Percentiles rank a stretch among this genome's conserved stretches.
phyloP scores from a whole-genome alignment of 2,113 vertebrate genomes.

The Sander vitreus region DNA sequence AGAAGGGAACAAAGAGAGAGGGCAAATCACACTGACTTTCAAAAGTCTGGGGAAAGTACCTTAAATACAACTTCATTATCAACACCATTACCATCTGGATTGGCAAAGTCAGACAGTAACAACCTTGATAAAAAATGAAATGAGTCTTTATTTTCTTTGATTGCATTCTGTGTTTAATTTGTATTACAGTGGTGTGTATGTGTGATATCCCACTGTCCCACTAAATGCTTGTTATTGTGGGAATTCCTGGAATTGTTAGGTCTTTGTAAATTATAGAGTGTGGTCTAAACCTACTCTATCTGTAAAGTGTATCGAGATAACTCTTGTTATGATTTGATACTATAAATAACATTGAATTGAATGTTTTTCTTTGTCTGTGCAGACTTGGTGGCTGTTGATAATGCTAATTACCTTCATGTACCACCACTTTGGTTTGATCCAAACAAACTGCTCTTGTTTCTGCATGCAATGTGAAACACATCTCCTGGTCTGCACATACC shows the following conservation, averaged over 20 bases:
- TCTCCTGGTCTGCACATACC: slow-evolving; percentile 10
- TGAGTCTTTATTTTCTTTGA: not conserved
- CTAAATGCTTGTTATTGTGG: too few species aligned
- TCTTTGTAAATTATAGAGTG: too few species aligned
- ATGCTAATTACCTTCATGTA: slow-evolving; percentile 13
- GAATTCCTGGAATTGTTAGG: too few species aligned
- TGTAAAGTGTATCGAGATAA: too few species aligned
- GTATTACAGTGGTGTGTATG: not conserved
- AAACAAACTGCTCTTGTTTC: slow-evolving; percentile 3
- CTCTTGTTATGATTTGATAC: too few species aligned
- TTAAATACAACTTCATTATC: slow-evolving; percentile 12
- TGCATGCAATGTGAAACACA: not conserved
- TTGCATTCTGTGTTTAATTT: not conserved
- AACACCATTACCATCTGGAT: slow-evolving; percentile 3
- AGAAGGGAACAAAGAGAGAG: slow-evolving; percentile 18
- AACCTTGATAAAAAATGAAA: slow-evolving; percentile 7
- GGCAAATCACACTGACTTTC: slow-evolving; percentile 35
- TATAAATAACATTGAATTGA: too few species aligned
- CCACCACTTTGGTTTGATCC: not conserved
- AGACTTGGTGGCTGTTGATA: not conserved
- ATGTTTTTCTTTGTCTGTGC: slow-evolving; percentile 10
- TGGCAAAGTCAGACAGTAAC: not conserved
- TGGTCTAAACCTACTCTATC: too few species aligned
- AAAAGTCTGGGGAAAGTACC: slow-evolving; percentile 23
- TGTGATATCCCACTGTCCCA: not conserved